Percentiles rank a stretch among this genome's conserved stretches.
Conservation (phyloP, 2,888 invertebrate species). For the Morinoia aosen region DNA sequence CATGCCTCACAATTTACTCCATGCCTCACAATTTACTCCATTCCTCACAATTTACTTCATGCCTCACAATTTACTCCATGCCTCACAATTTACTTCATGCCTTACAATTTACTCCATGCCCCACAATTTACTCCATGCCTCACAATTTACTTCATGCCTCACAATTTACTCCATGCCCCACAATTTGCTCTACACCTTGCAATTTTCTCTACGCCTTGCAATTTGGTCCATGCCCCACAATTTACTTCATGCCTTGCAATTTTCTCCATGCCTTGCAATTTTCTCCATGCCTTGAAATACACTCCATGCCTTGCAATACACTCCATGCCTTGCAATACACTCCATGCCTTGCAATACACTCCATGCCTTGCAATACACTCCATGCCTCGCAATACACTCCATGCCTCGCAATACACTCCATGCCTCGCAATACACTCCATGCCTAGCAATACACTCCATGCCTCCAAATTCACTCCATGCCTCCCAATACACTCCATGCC, state of each 20-base stretch:
- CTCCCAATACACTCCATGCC: not conserved
- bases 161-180: not conserved
- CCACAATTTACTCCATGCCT: not conserved
- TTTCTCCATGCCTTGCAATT: no score
- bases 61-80: not conserved
- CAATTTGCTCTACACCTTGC: not conserved
- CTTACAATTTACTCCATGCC: no score
- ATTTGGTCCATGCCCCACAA: not conserved
- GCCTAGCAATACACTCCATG: not conserved
- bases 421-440: not conserved
- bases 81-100: not conserved
- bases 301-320: no score
- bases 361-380: no score
- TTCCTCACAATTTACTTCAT: not conserved
- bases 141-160: not conserved
- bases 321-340: no score
- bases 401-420: not conserved
- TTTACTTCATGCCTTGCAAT: no score
- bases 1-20: not conserved
- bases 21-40: not conserved
- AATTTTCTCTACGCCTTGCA: not conserved
- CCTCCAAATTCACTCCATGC: not conserved
- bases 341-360: no score
- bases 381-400: not conserved
- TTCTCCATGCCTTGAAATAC: no score